A percentile compares a stretch with the other conserved stretches of the same genome.
phyloP scores from a whole-genome alignment of 1,140 invertebrate genomes.

The Nasonia vitripennis region DNA sequence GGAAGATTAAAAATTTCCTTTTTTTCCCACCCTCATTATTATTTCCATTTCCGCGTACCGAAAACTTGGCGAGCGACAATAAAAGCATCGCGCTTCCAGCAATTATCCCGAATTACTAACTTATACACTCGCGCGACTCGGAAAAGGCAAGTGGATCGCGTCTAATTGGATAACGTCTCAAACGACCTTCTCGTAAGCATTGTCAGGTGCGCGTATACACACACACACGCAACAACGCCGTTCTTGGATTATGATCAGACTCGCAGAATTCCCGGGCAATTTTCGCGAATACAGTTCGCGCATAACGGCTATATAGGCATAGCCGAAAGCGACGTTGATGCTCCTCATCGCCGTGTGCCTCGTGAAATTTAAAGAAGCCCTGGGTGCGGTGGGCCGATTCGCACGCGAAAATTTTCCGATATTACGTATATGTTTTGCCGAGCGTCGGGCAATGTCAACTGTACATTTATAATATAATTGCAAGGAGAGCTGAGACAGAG shows the following conservation, averaged over 20 bases:
- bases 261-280: background rate
- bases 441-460: too few species aligned
- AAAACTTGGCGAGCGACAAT: too few species aligned
- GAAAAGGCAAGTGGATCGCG: background rate
- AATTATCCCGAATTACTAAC: too few species aligned
- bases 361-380: slow-evolving; percentile 39
- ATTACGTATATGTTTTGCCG: too few species aligned
- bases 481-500: background rate
- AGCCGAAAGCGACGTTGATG: too few species aligned
- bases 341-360: background rate
- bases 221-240: background rate
- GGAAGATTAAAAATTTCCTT: too few species aligned
- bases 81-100: too few species aligned
- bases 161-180: slow-evolving; percentile 16
- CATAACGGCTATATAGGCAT: background rate
- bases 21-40: too few species aligned
- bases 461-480: background rate
- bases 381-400: slow-evolving; percentile 39
- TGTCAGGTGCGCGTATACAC: too few species aligned
- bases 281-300: background rate
- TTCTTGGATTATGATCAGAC: background rate
- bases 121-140: too few species aligned
- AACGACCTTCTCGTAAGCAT: background rate
- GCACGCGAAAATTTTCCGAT: slow-evolving; percentile 36
- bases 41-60: too few species aligned